A percentile compares a stretch with the other conserved stretches of the same genome.
Conservation (phyloP, 2,113 vertebrate genomes). For the Corynorhinus townsendii region DNA sequence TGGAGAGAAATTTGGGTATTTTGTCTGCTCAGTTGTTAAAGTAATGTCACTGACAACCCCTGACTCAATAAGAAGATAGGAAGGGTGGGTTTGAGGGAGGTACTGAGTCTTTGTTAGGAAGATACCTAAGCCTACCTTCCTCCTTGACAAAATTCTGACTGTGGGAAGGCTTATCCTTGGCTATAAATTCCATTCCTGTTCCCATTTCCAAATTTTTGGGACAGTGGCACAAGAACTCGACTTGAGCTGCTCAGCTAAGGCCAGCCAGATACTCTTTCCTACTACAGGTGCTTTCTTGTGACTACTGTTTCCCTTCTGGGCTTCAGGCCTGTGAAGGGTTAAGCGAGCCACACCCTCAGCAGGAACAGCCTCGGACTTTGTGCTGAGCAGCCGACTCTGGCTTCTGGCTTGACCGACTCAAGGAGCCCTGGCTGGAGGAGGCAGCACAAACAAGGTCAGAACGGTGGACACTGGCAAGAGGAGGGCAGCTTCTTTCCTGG, state of each 20-base stretch:
- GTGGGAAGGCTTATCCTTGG: not conserved
- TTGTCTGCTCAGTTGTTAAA: slow-evolving; percentile 1
- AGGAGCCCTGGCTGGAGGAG: not conserved
- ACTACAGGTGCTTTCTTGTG: not conserved
- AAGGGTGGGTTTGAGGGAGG: not conserved
- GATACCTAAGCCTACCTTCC: not conserved
- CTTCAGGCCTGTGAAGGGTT: slow-evolving; percentile 52
- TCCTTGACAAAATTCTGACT: not conserved
- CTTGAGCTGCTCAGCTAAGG: not conserved
- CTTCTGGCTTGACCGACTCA: slow-evolving; percentile 4
- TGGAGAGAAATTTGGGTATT: not conserved
- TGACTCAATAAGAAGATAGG: not conserved
- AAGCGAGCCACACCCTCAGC: slow-evolving; percentile 67
- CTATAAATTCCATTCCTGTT: not conserved
- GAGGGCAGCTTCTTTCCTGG: not conserved
- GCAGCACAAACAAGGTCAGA: slow-evolving; percentile 14
- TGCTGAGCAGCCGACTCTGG: slow-evolving; percentile 52
- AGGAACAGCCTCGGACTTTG: slow-evolving; percentile 70
- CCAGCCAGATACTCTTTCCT: not conserved
- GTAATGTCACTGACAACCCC: not conserved
- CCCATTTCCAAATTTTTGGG: not conserved
- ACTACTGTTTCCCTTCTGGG: not conserved
- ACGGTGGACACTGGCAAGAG: not conserved
- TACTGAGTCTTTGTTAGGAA: not conserved
- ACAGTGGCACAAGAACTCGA: not conserved